phyloP scores from a whole-genome alignment of 1,140 invertebrate genomes.

The Lysiphlebus fabarum region DNA sequence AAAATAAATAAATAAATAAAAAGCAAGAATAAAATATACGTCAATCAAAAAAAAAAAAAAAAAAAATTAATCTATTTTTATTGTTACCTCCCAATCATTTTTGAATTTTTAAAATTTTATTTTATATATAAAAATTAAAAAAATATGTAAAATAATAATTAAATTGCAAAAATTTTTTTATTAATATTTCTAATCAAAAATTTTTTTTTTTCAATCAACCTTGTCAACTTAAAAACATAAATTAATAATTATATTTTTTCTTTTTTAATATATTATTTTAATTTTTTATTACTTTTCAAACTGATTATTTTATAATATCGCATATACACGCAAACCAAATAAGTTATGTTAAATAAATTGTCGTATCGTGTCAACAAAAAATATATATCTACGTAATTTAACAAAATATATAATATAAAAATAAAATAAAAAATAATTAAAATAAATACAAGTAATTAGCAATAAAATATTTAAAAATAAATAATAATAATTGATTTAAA shows the following conservation, averaged over 20 bases:
- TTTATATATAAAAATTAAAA: no score
- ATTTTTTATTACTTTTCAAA: background rate
- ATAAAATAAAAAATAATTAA: no score
- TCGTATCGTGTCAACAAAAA: background rate
- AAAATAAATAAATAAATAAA: no score
- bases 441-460: no score
- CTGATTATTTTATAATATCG: constrained; percentile 2
- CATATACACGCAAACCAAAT: constrained; percentile 7
- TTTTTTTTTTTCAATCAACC: constrained; percentile 7
- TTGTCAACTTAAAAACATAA: background rate
- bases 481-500: no score
- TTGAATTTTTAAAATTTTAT: no score
- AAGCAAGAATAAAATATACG: no score
- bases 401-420: no score
- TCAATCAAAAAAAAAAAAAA: no score
- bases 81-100: no score
- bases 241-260: constrained; percentile 2
- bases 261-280: background rate
- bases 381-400: background rate
- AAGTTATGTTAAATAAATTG: constrained; percentile 15
- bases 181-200: background rate
- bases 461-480: no score
- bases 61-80: no score
- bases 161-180: background rate
- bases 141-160: background rate